Conservation (phyloP, 2,113 vertebrate genomes). For the Cariama cristata region DNA sequence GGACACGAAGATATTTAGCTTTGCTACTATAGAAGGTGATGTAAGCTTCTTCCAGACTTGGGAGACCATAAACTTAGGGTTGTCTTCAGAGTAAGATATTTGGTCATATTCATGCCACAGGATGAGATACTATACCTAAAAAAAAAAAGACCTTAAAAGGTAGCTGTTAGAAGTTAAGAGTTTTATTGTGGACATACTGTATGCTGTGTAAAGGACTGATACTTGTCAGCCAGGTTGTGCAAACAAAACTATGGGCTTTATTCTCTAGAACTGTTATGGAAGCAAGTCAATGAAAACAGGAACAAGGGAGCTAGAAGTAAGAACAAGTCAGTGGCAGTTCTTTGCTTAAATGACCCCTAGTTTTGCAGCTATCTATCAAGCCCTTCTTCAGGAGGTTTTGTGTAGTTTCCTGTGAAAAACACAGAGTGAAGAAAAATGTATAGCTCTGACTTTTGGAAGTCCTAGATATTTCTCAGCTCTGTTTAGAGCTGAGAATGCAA, state of each 20-base stretch:
- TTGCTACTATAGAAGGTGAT: not conserved
- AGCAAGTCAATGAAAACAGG: not conserved
- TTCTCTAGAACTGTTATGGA: not conserved
- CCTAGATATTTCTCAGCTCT: not conserved
- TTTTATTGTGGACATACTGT: not conserved
- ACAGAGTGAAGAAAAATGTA: not conserved
- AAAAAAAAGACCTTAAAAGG: not conserved
- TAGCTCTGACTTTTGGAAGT: not conserved
- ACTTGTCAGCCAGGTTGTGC: not conserved
- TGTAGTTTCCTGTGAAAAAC: not conserved
- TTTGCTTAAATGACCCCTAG: not conserved
- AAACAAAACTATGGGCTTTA: not conserved
- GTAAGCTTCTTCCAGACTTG: not conserved
- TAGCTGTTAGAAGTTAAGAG: not conserved
- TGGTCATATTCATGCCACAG: not conserved
- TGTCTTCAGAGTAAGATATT: not conserved
- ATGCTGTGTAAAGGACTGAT: not conserved
- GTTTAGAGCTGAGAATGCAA: not conserved
- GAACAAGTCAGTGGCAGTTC: not conserved
- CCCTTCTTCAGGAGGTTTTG: not conserved
- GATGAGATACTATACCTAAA: not conserved
- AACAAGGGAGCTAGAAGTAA: not conserved
- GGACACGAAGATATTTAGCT: not conserved
- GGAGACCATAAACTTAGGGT: not conserved
- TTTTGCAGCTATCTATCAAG: constrained; percentile 9